Conservation (phyloP, 2,113 vertebrate genomes). For the Oxygymnocypris stewartii region DNA sequence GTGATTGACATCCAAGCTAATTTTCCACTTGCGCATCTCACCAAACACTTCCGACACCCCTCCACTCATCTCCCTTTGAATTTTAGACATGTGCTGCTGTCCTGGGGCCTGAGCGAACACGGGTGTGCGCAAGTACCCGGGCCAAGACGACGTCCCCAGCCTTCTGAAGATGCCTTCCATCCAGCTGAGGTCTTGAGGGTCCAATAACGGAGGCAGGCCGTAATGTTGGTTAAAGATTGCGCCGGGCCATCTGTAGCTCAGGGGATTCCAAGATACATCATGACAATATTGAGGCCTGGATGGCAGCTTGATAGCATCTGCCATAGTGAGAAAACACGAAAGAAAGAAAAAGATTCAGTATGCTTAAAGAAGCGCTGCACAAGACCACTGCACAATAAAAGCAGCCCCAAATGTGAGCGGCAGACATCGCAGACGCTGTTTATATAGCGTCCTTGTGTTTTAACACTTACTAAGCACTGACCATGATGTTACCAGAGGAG, state of each 20-base stretch:
- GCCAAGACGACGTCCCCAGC: slow-evolving; percentile 63
- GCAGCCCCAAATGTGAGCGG: slow-evolving; percentile 40
- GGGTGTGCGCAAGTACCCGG: slow-evolving; percentile 57
- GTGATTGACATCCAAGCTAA: slow-evolving; percentile 75
- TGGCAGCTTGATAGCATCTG: slow-evolving; percentile 50
- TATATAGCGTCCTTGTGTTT: slow-evolving; percentile 66
- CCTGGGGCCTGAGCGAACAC: slow-evolving; percentile 50
- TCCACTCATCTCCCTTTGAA: slow-evolving; percentile 50
- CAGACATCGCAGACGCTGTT: slow-evolving; percentile 53
- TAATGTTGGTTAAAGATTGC: slow-evolving; percentile 65
- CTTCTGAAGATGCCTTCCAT: slow-evolving; percentile 62
- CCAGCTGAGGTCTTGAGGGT: slow-evolving; percentile 61
- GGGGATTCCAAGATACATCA: slow-evolving; percentile 56
- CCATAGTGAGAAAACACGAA: slow-evolving; percentile 52
- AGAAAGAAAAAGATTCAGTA: not conserved
- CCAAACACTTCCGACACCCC: slow-evolving; percentile 53
- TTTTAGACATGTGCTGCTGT: slow-evolving; percentile 42
- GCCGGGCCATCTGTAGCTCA: slow-evolving; percentile 63
- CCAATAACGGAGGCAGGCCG: slow-evolving; percentile 64
- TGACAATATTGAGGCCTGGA: slow-evolving; percentile 44
- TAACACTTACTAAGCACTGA: slow-evolving; percentile 66
- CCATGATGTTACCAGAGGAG: slow-evolving; percentile 63
- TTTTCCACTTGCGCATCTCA: slow-evolving; percentile 69
- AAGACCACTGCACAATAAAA: not conserved
- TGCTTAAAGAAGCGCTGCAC: not conserved